These are phyloP conservation scores for Dolichopus griseipennis DNA, from an alignment of 2,888 invertebrate species.

Conservation along the genomic window DNA sequence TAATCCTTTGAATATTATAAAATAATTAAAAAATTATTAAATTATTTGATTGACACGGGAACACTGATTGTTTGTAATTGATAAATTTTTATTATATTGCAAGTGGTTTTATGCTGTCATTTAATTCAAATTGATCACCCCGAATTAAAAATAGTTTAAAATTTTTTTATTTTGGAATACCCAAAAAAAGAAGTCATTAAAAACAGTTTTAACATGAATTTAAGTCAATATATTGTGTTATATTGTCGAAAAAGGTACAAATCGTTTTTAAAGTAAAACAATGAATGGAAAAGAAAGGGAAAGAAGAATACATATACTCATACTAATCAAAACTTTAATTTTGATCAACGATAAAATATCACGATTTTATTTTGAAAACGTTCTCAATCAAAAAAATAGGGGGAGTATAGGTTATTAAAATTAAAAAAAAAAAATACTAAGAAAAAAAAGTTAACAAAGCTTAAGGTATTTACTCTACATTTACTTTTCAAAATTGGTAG, in stretches of 20 bases:
- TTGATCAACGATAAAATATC: neutral
- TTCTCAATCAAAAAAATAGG: no score
- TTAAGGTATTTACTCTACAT: no score
- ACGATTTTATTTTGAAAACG: neutral
- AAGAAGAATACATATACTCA: neutral
- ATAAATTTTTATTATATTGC: neutral
- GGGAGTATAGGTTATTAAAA: no score
- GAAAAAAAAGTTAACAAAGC: no score
- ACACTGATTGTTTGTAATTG: neutral
- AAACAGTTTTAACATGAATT: neutral
- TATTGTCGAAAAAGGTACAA: no score
- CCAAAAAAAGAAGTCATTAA: slow-evolving; percentile 3
- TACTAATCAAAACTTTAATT: neutral
- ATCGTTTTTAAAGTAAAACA: no score
- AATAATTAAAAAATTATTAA: neutral
- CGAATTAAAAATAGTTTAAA: neutral
- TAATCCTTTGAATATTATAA: neutral
- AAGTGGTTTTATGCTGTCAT: neutral
- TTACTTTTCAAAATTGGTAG: no score
- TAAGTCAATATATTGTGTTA: no score
- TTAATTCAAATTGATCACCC: neutral
- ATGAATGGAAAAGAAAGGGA: neutral
- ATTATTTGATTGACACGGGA: neutral
- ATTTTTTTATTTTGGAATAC: neutral
- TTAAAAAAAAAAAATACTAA: no score